phyloP scores from a whole-genome alignment of 2,888 invertebrate species.

The Romanomermis culicivorax region DNA sequence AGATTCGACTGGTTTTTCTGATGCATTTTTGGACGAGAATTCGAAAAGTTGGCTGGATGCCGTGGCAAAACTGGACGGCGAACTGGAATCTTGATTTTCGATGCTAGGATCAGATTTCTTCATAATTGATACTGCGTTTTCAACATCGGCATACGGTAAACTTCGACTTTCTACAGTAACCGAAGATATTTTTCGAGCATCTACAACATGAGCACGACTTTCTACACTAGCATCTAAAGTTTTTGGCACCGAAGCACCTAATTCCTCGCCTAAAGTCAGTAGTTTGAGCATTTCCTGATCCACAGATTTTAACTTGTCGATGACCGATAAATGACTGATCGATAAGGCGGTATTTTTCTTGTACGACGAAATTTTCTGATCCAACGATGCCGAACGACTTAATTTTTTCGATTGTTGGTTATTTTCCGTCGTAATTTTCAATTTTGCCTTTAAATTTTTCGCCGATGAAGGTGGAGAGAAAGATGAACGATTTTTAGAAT shows the following conservation, averaged over 20 bases:
- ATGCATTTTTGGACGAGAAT: not conserved
- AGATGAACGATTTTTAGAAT: too few relatives aligned
- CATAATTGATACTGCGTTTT: not conserved
- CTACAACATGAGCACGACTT: not conserved
- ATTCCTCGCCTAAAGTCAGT: conserved; percentile 1
- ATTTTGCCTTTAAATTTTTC: not conserved
- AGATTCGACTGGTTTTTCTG: not conserved
- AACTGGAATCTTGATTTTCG: not conserved
- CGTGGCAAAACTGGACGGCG: not conserved
- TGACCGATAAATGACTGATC: too few relatives aligned
- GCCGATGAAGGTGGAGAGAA: not conserved
- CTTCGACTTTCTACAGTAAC: not conserved
- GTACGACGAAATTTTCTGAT: too few relatives aligned
- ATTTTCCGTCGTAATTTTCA: not conserved
- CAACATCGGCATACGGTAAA: not conserved
- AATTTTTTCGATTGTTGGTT: too few relatives aligned
- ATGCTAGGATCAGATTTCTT: not conserved
- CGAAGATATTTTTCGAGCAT: not conserved
- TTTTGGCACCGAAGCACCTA: not conserved
- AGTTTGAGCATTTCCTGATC: conserved; percentile 1
- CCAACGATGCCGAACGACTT: too few relatives aligned
- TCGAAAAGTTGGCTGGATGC: not conserved
- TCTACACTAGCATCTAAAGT: too few relatives aligned
- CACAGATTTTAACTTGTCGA: not conserved
- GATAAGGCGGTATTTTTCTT: too few relatives aligned